Evolutionary conservation across 2,113 vertebrate species (phyloP), one percentile per base, ranked within the genome.

Genomic region (Benitochromis conjunctus): DNA sequence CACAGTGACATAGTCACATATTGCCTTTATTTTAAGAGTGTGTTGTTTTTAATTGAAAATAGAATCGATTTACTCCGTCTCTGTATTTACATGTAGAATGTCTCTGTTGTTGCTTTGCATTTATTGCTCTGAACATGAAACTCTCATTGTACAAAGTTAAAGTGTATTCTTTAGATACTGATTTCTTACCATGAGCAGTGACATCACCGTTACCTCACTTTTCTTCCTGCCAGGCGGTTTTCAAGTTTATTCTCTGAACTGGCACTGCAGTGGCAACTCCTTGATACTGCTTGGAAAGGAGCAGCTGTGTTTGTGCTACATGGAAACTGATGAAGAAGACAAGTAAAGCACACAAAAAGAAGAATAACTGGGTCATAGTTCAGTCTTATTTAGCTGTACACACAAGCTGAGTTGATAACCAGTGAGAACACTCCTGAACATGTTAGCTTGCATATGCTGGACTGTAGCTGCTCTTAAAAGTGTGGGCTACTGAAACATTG

Each of bases 221-320:
- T 80, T 48, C 76, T 7, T 74, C 26, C 21, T 79, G 4, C 4
- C 94, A 99, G 98, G 97, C 57, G 96, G 95, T 79, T 98, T 99
- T 62, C 97, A 97, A 81, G 96, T 99, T 1, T 92, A 96, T 1
- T 96, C 97, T 1, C 54, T 99, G 6, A 95, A 89, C 86, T 99
- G 99, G 99, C 97, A 97, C 60, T 71, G 88, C 56, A 96, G 85
- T 0, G 98, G 98, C 26, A 95, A 97, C 54, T 95, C 96, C 3
- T 55, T 99, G 86, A 93, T 95, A 4, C 96, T 99, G 11, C 85
- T 98, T 46, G 96, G 97, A 21, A 99, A 98, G 89, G 98, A 99
- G 6, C 96, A 97, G 89, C 96, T 99, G 62, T 99, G 98, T 78
- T 91, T 99, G 78, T 99, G 98, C 83, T 99, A 98, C 94, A 96